phyloP scores from a whole-genome alignment of 2,888 invertebrate genomes.

The Tholera decimalis region DNA sequence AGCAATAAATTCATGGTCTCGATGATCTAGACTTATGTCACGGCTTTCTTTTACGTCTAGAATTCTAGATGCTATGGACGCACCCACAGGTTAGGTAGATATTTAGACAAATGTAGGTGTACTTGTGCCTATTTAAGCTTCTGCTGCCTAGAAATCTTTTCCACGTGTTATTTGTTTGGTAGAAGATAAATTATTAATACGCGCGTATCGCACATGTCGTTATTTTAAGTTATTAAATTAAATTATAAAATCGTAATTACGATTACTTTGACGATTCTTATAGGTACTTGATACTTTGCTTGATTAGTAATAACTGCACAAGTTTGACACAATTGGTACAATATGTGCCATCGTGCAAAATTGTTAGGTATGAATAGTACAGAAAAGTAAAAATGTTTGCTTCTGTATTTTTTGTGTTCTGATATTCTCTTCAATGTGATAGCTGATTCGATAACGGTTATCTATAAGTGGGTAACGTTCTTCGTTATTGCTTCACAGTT shows the following conservation, averaged over 20 bases:
- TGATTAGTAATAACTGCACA: conserved; percentile 12
- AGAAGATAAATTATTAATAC: conserved; percentile 35
- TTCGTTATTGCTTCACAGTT: conserved; percentile 64
- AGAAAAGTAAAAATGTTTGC: background rate
- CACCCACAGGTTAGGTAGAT: conserved; percentile 19
- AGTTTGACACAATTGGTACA: background rate
- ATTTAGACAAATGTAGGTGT: conserved; percentile 14
- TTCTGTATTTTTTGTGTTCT: conserved; percentile 3
- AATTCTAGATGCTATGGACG: conserved; percentile 26
- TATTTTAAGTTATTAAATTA: conserved; percentile 29
- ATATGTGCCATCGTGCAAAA: background rate
- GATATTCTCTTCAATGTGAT: conserved; percentile 31
- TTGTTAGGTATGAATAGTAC: background rate
- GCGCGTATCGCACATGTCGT: conserved; percentile 26
- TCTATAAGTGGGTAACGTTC: conserved; percentile 67
- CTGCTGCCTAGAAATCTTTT: conserved; percentile 43
- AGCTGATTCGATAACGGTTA: conserved; percentile 65
- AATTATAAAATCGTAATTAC: conserved; percentile 22
- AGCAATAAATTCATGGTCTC: conserved; percentile 41
- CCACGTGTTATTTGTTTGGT: conserved; percentile 38
- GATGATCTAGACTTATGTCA: conserved; percentile 46
- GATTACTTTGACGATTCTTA: conserved; percentile 1
- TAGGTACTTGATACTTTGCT: conserved; percentile 1
- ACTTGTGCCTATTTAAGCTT: background rate
- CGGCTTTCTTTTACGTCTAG: conserved; percentile 52